phyloP scores from a whole-genome alignment of 2,888 invertebrate genomes.

The Minunthozetes semirufus region DNA sequence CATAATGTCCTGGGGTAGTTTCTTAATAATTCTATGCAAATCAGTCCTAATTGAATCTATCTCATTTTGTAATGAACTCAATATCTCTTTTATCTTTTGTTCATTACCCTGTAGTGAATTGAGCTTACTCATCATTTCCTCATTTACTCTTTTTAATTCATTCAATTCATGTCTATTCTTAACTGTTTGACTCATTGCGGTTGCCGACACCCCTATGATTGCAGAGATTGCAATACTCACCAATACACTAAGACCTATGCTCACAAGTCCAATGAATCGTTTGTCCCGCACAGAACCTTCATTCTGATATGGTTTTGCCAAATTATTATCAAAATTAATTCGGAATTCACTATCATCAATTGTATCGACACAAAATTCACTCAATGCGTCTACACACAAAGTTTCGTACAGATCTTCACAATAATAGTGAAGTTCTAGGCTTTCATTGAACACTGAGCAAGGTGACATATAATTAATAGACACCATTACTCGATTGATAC shows the following conservation, averaged over 20 bases:
- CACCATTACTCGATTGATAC: too few species aligned
- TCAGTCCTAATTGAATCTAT: neutral
- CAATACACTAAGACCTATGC: neutral
- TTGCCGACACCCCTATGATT: neutral
- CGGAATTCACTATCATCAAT: too few species aligned
- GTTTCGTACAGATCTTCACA: too few species aligned
- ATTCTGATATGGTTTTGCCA: too few species aligned
- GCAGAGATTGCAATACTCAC: neutral
- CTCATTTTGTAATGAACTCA: neutral
- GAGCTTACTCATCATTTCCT: neutral
- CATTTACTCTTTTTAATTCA: neutral
- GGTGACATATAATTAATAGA: too few species aligned
- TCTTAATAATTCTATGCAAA: neutral
- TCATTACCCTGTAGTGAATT: neutral
- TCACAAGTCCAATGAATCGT: too few species aligned
- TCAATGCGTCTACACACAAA: too few species aligned
- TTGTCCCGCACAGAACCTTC: too few species aligned
- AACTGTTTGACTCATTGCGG: neutral
- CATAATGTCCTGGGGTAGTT: neutral
- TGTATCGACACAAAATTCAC: too few species aligned
- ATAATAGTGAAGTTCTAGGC: too few species aligned
- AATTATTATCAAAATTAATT: too few species aligned
- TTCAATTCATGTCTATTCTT: neutral
- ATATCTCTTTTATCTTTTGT: neutral
- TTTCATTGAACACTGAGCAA: too few species aligned